Evolutionary conservation across 2,113 vertebrate genomes (phyloP).

Genomic region (Sphaerodactylus townsendi): DNA sequence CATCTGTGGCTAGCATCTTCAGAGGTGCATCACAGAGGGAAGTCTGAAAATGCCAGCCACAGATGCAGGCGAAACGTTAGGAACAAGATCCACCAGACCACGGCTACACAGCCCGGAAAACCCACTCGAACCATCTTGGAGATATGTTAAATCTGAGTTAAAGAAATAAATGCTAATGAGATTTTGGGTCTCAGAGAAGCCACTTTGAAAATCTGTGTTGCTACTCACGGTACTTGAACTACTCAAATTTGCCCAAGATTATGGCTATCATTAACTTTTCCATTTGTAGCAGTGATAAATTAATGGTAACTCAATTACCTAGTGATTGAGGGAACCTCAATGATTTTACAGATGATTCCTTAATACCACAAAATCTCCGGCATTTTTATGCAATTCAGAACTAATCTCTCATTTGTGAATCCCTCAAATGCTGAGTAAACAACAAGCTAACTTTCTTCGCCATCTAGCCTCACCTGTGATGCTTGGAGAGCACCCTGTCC

Average conservation of each 20-base stretch:
- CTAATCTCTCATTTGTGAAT: not conserved
- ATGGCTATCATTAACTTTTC: not conserved
- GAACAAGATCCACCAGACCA: too few species aligned
- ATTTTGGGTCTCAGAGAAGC: not conserved
- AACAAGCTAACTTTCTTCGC: rapidly evolving
- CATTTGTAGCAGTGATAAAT: not conserved
- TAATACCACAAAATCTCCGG: not conserved
- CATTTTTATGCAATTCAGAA: not conserved
- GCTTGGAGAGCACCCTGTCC: slow-evolving; percentile 85
- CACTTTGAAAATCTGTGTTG: not conserved
- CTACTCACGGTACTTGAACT: too few species aligned
- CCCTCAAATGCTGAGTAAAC: not conserved
- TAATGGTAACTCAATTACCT: not conserved
- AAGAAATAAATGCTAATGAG: not conserved
- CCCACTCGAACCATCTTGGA: not conserved
- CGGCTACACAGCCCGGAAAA: too few species aligned
- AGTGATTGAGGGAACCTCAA: not conserved
- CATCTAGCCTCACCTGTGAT: slow-evolving; percentile 83
- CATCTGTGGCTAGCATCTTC: too few species aligned
- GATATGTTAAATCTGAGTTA: not conserved
- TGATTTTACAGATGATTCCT: not conserved
- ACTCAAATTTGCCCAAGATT: not conserved
- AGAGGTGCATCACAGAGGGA: too few species aligned
- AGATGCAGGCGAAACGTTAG: too few species aligned
- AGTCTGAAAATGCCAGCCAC: too few species aligned